A percentile compares a stretch with the other conserved stretches of the same genome.
phyloP scores from a whole-genome alignment of 2,888 invertebrate species.

The Drosophila meridiana region DNA sequence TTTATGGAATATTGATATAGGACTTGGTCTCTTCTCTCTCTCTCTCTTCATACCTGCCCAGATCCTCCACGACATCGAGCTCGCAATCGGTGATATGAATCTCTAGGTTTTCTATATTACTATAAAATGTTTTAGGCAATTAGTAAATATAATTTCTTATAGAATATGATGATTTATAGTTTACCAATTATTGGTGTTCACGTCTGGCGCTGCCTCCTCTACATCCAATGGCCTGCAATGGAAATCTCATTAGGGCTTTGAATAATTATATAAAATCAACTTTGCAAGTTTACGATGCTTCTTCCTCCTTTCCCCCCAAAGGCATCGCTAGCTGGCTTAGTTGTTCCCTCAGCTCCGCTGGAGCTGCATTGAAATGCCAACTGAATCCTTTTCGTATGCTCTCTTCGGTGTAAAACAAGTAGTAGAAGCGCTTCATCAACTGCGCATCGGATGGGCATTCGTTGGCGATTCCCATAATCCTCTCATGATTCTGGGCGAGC shows the following conservation, averaged over 20 bases:
- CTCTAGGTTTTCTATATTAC: background rate
- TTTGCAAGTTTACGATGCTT: background rate
- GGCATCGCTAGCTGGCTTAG: conserved; percentile 18
- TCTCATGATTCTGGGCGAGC: background rate
- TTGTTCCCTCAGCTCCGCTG: conserved; percentile 1
- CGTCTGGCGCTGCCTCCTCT: background rate
- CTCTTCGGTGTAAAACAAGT: conserved; percentile 26
- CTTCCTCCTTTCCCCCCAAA: background rate
- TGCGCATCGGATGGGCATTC: background rate
- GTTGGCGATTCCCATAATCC: background rate
- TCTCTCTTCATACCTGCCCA: conserved; percentile 23
- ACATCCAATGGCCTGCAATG: background rate
- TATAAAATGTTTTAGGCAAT: conserved; percentile 4
- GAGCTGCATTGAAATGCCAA: conserved; percentile 36
- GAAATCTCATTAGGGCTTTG: background rate
- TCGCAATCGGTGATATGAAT: background rate
- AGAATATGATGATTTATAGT: no score
- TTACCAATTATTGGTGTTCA: background rate
- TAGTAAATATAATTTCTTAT: background rate
- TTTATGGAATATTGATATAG: background rate
- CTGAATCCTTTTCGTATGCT: conserved; percentile 16
- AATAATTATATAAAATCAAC: rapidly evolving
- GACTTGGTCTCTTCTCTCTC: background rate
- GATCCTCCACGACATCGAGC: conserved; percentile 22
- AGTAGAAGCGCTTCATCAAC: conserved; percentile 30